Evolutionary conservation across 35 echinoderm and acorn worm genomes (phyloP), one percentile per base, ranked within the genome.

Genomic region (Apostichopus parvimensis): DNA sequence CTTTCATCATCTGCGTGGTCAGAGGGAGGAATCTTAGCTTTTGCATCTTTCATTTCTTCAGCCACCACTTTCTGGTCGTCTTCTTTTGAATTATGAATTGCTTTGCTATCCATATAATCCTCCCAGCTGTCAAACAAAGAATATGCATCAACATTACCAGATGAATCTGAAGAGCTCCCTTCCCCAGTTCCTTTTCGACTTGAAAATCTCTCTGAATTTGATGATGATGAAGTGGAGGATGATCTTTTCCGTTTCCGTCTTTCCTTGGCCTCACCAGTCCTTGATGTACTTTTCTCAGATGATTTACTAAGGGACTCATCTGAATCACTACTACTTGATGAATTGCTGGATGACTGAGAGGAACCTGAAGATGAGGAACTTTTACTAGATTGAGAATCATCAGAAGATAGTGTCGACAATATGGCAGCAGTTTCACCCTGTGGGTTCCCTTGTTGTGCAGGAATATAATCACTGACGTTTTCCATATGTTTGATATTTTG

Each of bases 41-140:
- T 73, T 78, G 20, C 8, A 45, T 78, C 5, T 22, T 45, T 78
- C 23, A 4, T 24, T 88, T 73, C 62, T 88, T 61, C 53, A n/a
- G 0, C 71, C 21, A 75, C 6, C 11, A 75, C 17, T 75, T 66
- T 73, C 17, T 72, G 10, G 52, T 72, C 64, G 21, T 1, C 5
- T 25, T 72, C 20, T 14, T 88, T 73, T 6, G 86, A 88, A 17
- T 5, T 17, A 68, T 88, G 54, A 60, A 54, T 64, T 68, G 86
- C 61, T 62, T 88, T 88, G 72, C 23, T 52, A 18, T 88, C 86
- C 86, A 88, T 88, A 54, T 88, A 88, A 66, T 88, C 86, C 62
- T 88, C 86, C 86, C 86, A 88, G 45, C 86, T 88, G 17, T 88
- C 62, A 72, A 88, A 88, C 24, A 88, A 72, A 20, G 86, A 5